A percentile compares a stretch with the other conserved stretches of the same genome.
Evolutionary conservation across 1,140 invertebrate genomes (phyloP).

Genomic region (Pissodes strobi): DNA sequence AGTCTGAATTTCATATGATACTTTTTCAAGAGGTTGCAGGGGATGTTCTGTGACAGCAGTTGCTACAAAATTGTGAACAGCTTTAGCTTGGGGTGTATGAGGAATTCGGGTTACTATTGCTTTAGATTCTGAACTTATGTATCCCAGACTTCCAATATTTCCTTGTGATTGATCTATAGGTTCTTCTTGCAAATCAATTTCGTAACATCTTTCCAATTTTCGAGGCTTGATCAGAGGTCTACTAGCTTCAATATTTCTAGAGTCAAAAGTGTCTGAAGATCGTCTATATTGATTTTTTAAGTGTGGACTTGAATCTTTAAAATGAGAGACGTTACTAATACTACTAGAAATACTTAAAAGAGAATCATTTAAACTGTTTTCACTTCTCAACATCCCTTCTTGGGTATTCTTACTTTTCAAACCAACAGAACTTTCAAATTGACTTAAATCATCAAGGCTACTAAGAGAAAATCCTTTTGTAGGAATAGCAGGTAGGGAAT

Average conservation of each 20-base stretch:
- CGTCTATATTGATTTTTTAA: background rate
- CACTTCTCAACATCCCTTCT: too few relatives aligned
- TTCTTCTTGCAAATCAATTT: conserved; percentile 19
- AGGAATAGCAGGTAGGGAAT: conserved; percentile 38
- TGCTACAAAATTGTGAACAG: too few relatives aligned
- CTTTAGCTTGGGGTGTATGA: too few relatives aligned
- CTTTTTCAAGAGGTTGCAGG: too few relatives aligned
- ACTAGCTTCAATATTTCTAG: background rate
- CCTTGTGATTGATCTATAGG: background rate
- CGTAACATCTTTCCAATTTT: background rate
- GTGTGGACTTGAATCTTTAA: background rate
- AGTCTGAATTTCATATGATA: too few relatives aligned
- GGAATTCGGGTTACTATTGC: too few relatives aligned
- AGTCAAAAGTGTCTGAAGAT: conserved; percentile 2
- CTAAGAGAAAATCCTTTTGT: conserved; percentile 34
- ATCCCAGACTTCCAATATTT: background rate
- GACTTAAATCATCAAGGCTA: conserved; percentile 14
- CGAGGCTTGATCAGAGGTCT: background rate
- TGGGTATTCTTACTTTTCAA: background rate
- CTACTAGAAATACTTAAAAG: background rate
- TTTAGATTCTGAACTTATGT: background rate
- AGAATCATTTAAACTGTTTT: background rate
- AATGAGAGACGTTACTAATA: background rate
- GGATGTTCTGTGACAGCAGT: too few relatives aligned
- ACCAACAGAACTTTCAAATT: background rate